These are phyloP conservation scores for Ichneumoninae sp. DNA, from an alignment of 2,888 invertebrate species.

Conservation along the genomic window DNA sequence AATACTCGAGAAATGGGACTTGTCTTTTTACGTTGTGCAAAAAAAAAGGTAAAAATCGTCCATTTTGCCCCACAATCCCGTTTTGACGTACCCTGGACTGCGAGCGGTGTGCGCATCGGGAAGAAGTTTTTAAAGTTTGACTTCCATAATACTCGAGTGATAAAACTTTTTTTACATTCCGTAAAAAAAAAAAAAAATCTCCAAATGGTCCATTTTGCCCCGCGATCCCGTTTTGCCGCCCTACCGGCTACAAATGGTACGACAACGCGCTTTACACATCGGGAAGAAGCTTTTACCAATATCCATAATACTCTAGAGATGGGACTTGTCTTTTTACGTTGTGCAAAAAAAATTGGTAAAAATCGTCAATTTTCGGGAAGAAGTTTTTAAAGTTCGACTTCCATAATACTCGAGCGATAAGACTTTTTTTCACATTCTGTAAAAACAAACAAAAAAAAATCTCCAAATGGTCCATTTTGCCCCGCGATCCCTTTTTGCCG, in stretches of 20 bases:
- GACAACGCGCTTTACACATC: too few species aligned
- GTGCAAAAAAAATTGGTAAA: too few species aligned
- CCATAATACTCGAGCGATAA: not conserved
- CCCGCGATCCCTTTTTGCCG: too few species aligned
- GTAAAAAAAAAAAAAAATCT: not conserved
- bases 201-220: not conserved
- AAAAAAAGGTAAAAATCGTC: not conserved
- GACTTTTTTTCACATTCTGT: not conserved
- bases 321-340: too few species aligned
- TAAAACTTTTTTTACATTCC: not conserved
- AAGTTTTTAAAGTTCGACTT: conserved; percentile 15
- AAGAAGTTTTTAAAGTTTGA: not conserved
- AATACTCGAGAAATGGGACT: not conserved
- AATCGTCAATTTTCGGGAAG: too few species aligned
- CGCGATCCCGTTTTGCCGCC: too few species aligned
- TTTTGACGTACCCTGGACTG: too few species aligned
- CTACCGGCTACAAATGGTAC: too few species aligned
- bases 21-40: not conserved
- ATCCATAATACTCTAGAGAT: too few species aligned
- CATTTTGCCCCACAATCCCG: too few species aligned
- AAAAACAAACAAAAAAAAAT: not conserved
- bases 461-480: not conserved
- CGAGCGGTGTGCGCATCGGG: not conserved
- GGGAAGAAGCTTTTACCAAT: too few species aligned
- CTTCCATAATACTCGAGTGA: not conserved